Evolutionary conservation across 2,888 invertebrate species (phyloP).

Genomic region (Xestia ashworthii): DNA sequence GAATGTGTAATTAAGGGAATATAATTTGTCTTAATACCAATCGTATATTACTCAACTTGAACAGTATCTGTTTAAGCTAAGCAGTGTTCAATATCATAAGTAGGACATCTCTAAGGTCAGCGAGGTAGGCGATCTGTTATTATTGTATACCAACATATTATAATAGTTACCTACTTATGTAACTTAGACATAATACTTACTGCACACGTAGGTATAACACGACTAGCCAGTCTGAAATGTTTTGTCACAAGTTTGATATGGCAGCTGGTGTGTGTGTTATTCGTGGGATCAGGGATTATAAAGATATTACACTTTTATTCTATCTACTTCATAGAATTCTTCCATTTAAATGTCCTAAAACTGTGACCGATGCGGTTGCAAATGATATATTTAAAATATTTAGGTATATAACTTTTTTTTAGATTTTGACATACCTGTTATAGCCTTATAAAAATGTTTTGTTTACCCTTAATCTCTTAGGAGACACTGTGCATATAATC

Average conservation of each 20-base stretch:
- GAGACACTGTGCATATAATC: not conserved
- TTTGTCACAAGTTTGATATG: not conserved
- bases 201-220: constrained; percentile 3
- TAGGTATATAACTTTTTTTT: constrained; percentile 18
- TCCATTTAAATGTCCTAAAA: constrained; percentile 44
- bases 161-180: constrained; percentile 16
- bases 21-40: not conserved
- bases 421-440: constrained; percentile 44
- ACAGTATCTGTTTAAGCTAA: constrained; percentile 18
- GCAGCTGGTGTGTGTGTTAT: constrained; percentile 6
- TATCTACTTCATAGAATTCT: constrained; percentile 26
- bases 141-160: not conserved
- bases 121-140: constrained; percentile 27
- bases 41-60: not conserved
- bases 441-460: not conserved
- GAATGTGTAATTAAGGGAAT: constrained; percentile 7
- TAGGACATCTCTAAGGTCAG: constrained; percentile 13
- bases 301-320: constrained; percentile 19
- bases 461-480: not conserved
- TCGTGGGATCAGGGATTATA: constrained; percentile 23
- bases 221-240: not conserved
- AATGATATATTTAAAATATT: constrained; percentile 14
- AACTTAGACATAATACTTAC: constrained; percentile 12
- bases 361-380: constrained; percentile 23
- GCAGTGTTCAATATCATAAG: constrained; percentile 26